Evolutionary conservation across 1,140 invertebrate genomes (phyloP).

Genomic region (Sitophilus oryzae): DNA sequence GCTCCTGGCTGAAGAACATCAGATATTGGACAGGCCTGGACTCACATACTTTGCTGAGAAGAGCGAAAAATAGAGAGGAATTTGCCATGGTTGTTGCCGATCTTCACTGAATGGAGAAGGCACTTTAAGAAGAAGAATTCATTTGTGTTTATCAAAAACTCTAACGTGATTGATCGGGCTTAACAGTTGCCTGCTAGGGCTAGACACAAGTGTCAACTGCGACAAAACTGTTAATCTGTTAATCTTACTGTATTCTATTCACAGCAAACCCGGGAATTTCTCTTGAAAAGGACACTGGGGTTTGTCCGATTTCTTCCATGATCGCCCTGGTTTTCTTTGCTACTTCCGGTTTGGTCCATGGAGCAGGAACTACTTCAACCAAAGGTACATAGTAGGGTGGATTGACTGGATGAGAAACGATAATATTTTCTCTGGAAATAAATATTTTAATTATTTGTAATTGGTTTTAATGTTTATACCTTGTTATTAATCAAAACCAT

Average conservation of each 20-base stretch:
- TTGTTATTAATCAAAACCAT: not conserved
- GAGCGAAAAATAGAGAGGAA: too few relatives aligned
- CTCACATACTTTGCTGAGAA: too few relatives aligned
- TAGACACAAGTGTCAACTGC: too few relatives aligned
- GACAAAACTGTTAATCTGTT: too few relatives aligned
- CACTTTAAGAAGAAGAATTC: too few relatives aligned
- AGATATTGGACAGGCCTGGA: too few relatives aligned
- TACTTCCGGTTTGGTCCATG: constrained; percentile 75
- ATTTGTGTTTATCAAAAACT: too few relatives aligned
- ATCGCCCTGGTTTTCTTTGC: constrained; percentile 55
- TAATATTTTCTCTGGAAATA: constrained; percentile 35
- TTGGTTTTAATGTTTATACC: not conserved
- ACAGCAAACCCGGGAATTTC: constrained; percentile 91
- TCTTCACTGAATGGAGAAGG: too few relatives aligned
- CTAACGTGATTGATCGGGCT: too few relatives aligned
- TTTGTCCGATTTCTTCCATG: constrained; percentile 85
- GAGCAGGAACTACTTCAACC: constrained; percentile 89
- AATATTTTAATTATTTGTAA: not conserved
- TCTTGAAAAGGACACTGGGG: constrained; percentile 74
- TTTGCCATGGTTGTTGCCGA: too few relatives aligned
- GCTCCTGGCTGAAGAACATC: too few relatives aligned
- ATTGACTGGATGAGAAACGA: constrained; percentile 90
- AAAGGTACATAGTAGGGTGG: constrained; percentile 93
- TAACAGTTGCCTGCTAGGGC: too few relatives aligned
- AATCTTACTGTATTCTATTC: constrained; percentile 83